Percentiles rank a stretch among this genome's conserved stretches.
These are phyloP conservation scores for Myocastor coypus DNA, from an alignment of 2,113 vertebrate species.

Conservation along the genomic window DNA sequence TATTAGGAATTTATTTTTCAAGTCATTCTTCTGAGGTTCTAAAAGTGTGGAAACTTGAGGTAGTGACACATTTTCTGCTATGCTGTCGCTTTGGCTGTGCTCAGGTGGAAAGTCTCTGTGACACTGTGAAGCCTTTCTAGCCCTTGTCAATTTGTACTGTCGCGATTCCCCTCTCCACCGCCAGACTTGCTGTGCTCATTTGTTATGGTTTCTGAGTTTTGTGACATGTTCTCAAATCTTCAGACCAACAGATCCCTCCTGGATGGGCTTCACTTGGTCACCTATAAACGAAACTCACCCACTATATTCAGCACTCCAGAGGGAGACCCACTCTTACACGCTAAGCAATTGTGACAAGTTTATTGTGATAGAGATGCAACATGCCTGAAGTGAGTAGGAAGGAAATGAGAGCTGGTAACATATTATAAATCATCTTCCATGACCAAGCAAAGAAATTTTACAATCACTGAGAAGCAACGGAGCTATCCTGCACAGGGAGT, in stretches of 20 bases:
- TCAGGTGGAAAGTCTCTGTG: neutral
- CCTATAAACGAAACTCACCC: neutral
- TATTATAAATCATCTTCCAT: neutral
- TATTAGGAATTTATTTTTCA: neutral
- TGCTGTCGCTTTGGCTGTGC: neutral
- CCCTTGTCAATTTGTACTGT: neutral
- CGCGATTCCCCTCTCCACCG: neutral
- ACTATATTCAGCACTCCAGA: neutral
- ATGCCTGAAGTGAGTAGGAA: neutral
- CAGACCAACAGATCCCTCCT: neutral
- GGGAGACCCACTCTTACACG: neutral
- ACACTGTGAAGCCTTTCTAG: neutral
- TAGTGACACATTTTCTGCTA: no score
- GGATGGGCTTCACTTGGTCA: neutral
- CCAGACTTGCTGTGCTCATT: neutral
- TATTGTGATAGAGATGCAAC: neutral
- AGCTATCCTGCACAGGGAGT: neutral
- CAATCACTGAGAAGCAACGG: neutral
- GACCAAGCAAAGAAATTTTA: neutral
- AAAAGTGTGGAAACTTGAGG: neutral
- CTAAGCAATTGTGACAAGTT: neutral
- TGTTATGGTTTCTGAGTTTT: neutral
- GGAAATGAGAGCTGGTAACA: neutral
- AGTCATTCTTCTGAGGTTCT: neutral
- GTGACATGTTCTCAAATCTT: neutral